Conservation (phyloP, 2,888 invertebrate genomes). For the Cyclophora albipunctata region DNA sequence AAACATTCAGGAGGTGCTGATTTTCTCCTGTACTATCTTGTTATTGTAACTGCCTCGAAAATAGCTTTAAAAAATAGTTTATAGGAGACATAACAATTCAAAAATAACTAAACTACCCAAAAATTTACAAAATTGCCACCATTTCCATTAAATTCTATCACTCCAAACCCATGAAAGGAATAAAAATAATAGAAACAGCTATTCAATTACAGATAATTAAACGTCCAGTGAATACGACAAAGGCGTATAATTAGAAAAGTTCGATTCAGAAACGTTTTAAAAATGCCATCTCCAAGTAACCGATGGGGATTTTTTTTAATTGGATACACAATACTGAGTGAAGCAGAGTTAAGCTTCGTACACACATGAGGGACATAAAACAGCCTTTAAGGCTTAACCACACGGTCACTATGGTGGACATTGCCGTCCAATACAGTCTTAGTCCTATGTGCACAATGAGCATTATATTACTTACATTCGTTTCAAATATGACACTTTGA, state of each 20-base stretch:
- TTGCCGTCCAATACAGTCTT: no score
- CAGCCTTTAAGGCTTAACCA: no score
- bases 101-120: neutral
- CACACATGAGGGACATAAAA: neutral
- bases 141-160: neutral
- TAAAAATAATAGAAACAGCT: no score
- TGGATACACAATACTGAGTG: constrained; percentile 40
- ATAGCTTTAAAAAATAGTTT: neutral
- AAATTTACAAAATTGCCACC: constrained; percentile 9
- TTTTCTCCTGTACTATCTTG: no score
- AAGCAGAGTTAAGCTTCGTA: constrained; percentile 2
- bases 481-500: no score
- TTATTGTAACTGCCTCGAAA: no score
- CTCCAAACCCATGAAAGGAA: no score
- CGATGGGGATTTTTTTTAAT: constrained; percentile 41
- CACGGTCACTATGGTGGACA: no score
- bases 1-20: no score
- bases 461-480: no score
- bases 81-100: neutral
- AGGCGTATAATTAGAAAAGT: constrained; percentile 51
- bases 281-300: constrained; percentile 34
- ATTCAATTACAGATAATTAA: constrained; percentile 13
- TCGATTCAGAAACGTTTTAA: constrained; percentile 28
- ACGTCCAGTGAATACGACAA: constrained; percentile 16
- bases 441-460: no score